These are phyloP conservation scores for Zoanthus solanderi DNA, from an alignment of 92 coral and sea anemone species.

Conservation along the genomic window DNA sequence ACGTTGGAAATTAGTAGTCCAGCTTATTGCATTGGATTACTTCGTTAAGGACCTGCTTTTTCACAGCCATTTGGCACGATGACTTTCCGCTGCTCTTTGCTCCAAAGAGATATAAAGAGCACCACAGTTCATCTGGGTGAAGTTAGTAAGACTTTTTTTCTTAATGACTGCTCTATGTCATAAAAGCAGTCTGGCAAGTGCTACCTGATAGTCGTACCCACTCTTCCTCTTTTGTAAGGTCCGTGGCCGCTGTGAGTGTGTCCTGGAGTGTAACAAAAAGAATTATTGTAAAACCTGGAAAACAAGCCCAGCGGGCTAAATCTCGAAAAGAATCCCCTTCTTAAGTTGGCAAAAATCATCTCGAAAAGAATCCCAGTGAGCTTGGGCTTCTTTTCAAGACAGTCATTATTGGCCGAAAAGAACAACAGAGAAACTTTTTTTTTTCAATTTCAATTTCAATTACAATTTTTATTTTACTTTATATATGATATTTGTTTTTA, in stretches of 20 bases:
- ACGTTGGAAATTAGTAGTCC: background rate
- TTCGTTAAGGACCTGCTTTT: background rate
- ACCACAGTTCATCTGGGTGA: background rate
- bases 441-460: too few species aligned
- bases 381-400: too few species aligned
- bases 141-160: background rate
- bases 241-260: constrained; percentile 62
- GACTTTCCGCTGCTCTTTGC: background rate
- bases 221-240: constrained; percentile 72
- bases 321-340: too few species aligned
- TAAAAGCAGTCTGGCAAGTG: constrained; percentile 43
- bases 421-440: too few species aligned
- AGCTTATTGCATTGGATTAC: background rate
- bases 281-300: too few species aligned
- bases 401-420: too few species aligned
- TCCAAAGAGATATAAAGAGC: background rate
- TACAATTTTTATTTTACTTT: too few species aligned
- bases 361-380: too few species aligned
- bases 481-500: too few species aligned
- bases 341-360: too few species aligned
- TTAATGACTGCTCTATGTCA: constrained; percentile 17
- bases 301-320: too few species aligned
- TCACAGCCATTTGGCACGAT: background rate
- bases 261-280: constrained; percentile 27
- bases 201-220: constrained; percentile 73